A percentile compares a stretch with the other conserved stretches of the same genome.
Conservation (phyloP, 92 coral and sea anemone species). For the Pocillopora grandis region DNA sequence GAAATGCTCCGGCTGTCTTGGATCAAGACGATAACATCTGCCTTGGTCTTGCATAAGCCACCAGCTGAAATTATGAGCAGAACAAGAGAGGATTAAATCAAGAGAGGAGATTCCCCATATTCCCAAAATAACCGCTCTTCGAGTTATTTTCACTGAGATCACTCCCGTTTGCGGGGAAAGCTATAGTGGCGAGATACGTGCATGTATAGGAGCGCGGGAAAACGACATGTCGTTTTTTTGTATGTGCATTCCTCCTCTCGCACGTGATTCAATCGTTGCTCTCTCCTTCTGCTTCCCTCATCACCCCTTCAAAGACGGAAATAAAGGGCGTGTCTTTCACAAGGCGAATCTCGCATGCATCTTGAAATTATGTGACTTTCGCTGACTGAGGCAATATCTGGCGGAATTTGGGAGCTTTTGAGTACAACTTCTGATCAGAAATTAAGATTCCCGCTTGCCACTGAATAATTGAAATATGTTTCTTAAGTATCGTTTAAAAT, state of each 20-base stretch:
- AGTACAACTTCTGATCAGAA: background rate
- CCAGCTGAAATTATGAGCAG: background rate
- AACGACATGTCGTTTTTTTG: no score
- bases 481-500: background rate
- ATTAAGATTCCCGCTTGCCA: background rate
- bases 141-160: background rate
- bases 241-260: no score
- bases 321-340: no score
- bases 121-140: background rate
- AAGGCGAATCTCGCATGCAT: no score
- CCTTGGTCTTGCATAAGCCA: conserved; percentile 12
- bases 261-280: no score
- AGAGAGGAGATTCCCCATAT: background rate
- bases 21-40: conserved; percentile 25
- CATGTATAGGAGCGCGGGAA: no score
- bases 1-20: conserved; percentile 27
- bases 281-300: no score
- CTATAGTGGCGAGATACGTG: no score
- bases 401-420: background rate
- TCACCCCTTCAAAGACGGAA: no score
- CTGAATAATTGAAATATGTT: background rate
- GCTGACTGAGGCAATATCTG: background rate
- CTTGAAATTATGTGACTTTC: no score
- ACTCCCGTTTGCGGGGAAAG: background rate
- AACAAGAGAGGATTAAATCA: background rate